Evolutionary conservation across 2,113 vertebrate species (phyloP).

Genomic region (Cynocephalus volans): DNA sequence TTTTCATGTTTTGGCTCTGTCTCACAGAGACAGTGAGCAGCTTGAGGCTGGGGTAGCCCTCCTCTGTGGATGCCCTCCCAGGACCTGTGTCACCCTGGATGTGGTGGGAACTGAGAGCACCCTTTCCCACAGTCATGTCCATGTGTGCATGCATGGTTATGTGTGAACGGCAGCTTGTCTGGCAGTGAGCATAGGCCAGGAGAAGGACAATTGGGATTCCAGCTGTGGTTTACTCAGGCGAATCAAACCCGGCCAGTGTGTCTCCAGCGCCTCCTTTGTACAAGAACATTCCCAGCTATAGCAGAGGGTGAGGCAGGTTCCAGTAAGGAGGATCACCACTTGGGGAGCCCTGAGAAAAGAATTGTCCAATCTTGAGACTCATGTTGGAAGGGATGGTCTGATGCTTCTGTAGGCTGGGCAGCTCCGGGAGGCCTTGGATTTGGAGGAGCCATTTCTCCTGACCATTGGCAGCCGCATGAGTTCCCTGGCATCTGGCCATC

Average conservation of each 20-base stretch:
- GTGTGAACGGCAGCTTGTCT: not conserved
- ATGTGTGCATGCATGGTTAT: accelerated
- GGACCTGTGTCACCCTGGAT: not conserved
- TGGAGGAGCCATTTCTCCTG: not conserved
- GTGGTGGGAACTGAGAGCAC: accelerated
- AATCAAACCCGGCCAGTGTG: not conserved
- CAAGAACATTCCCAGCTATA: not conserved
- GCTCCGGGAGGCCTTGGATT: not conserved
- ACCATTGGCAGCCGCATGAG: not conserved
- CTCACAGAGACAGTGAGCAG: not conserved
- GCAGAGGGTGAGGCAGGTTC: not conserved
- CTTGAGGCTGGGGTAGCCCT: not conserved
- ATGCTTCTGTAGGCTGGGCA: accelerated
- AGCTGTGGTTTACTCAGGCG: not conserved
- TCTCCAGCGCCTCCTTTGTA: not conserved
- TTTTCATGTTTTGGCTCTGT: not conserved
- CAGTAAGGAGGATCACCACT: not conserved
- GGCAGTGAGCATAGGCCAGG: not conserved
- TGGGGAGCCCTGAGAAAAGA: not conserved
- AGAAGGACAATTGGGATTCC: not conserved
- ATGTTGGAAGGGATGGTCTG: not conserved
- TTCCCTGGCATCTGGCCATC: too few species aligned
- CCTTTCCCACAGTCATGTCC: accelerated
- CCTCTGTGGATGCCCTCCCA: not conserved
- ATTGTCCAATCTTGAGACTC: not conserved